Percentiles rank a stretch among this genome's conserved stretches.
These are phyloP conservation scores for Halichondria panicea DNA, from an alignment of 37 sponge, comb jelly and placozoan species.

Conservation along the genomic window DNA sequence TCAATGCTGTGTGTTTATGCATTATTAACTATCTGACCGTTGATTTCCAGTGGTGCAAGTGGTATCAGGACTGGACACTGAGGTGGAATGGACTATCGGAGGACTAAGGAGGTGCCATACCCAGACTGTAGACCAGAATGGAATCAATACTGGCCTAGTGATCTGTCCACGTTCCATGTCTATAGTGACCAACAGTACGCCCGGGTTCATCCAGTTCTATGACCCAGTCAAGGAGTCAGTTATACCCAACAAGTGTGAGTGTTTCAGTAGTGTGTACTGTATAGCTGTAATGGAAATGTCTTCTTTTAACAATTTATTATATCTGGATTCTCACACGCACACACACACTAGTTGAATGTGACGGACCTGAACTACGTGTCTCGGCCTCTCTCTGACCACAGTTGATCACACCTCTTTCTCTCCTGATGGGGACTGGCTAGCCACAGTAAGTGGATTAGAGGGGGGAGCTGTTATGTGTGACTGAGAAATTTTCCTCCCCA, in stretches of 20 bases:
- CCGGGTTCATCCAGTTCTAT: conserved; percentile 87
- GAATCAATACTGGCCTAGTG: conserved; percentile 76
- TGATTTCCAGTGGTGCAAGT: conserved; percentile 52
- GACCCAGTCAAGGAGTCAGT: conserved; percentile 6
- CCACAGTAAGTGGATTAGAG: conserved; percentile 84
- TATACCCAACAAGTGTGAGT: neutral
- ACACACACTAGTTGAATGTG: conserved; percentile 60
- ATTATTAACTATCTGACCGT: neutral
- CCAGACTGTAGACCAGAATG: conserved; percentile 29
- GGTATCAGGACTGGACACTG: conserved; percentile 58
- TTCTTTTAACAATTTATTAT: neutral
- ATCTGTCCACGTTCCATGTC: conserved; percentile 30
- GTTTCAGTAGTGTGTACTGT: neutral
- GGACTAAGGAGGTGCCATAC: conserved; percentile 37
- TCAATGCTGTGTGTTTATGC: too few species aligned
- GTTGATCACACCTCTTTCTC: conserved; percentile 80
- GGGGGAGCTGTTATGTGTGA: too few species aligned
- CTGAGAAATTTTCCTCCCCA: too few species aligned
- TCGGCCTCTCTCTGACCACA: conserved; percentile 58
- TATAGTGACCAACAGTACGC: conserved; percentile 68
- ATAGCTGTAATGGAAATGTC: neutral
- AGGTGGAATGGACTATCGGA: conserved; percentile 49
- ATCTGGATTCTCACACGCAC: neutral
- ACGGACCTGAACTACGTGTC: conserved; percentile 83
- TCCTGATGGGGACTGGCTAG: conserved; percentile 80